Percentiles rank a stretch among this genome's conserved stretches.
phyloP scores from a whole-genome alignment of 2,888 invertebrate genomes.

The Labia minor region DNA sequence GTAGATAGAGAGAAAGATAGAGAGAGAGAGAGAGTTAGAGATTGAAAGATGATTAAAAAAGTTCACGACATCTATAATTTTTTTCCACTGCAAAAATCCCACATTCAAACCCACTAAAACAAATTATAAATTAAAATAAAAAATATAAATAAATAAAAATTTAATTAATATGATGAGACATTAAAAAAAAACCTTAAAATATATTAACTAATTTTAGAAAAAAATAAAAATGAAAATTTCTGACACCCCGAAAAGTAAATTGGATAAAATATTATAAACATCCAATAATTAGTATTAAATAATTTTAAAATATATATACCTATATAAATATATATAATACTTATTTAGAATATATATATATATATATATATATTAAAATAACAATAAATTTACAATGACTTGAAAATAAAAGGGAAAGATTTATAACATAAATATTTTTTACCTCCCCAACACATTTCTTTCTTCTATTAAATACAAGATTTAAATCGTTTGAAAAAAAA shows the following conservation, averaged over 20 bases:
- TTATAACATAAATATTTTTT: background rate
- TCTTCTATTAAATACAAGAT: background rate
- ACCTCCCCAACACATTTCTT: constrained; percentile 4
- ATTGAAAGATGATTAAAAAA: background rate
- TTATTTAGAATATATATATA: background rate
- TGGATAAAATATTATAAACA: background rate
- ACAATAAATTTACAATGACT: background rate
- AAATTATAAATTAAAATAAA: background rate
- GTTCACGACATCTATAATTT: background rate
- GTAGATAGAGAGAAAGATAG: constrained; percentile 3
- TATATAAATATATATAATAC: no score
- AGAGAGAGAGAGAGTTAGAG: background rate
- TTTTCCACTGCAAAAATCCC: constrained; percentile 7
- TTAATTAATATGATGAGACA: background rate
- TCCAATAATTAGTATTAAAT: background rate
- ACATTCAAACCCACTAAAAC: no score
- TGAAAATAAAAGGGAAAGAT: no score
- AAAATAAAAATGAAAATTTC: background rate
- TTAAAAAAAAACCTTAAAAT: no score
- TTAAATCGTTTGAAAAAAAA: background rate
- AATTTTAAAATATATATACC: background rate
- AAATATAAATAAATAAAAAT: background rate
- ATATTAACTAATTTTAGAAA: no score
- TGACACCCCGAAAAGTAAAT: constrained; percentile 13
- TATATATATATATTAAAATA: background rate